Base-by-base conservation (phyloP, 2,113 vertebrate species). In the Carettochelys insculpta region DNA sequence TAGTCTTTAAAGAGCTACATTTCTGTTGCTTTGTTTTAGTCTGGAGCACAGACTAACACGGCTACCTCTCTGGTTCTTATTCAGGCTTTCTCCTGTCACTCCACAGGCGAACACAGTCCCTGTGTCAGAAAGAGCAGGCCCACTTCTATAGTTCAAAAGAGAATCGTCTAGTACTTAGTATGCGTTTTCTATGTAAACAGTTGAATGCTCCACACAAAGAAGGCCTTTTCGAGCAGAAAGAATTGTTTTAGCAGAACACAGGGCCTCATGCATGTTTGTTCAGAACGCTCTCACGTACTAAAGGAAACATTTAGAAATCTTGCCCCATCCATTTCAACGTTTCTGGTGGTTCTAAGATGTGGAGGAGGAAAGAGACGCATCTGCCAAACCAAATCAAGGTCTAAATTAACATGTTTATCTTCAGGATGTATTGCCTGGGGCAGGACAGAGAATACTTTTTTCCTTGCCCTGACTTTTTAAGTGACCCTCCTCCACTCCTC, bases 331-430 rank as follows among this genome's bases (percentile, higher is more conserved):
- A 71, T 86, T 50, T 56, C 82, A 90, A 94, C 93, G 47, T 53
- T 92, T 96, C 93, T 97, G 91, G 88, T 95, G 86, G 85, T 86
- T 84, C 80, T 54, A 38, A 83, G 45, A 85, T 85, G 92, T 89
- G 87, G 88, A 92, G 82, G 90, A 86, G 95, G 85, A 95, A 95
- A 83, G 19, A 79, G 80, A 92, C 73, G 34, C 53, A 52, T 92
- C 92, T 96, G 93, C 79, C 92, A 88, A 91, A 88, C 20, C n/a
- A 89, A 95, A 81, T 68, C 78, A 86, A 93, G 81, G 92, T 95
- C 83, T 94, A 84, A 95, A 95, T 24, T 95, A 83, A 90, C 80
- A 85, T 93, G 85, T 92, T 97, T 96, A 95, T 95, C 73, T 96
- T 94, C n/a, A 25, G 68, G 86, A 92, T 68, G 86, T 77, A 93